A percentile compares a stretch with the other conserved stretches of the same genome.
phyloP scores from a whole-genome alignment of 2,113 vertebrate genomes.

The Corapipo altera region DNA sequence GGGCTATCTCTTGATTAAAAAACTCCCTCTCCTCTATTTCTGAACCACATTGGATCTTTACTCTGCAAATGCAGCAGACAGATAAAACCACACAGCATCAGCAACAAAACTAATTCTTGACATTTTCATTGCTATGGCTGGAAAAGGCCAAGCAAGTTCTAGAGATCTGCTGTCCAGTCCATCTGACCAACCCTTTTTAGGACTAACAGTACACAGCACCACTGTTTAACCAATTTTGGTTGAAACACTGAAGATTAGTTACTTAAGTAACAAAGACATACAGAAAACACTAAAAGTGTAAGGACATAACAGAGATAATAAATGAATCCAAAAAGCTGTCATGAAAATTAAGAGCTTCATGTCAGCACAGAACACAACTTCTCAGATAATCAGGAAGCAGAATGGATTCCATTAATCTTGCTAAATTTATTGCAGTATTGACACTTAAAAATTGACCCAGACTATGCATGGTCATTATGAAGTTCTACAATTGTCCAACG shows the following conservation, averaged over 20 bases:
- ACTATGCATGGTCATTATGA: background rate
- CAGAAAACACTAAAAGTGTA: background rate
- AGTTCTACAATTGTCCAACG: background rate
- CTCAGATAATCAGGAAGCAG: background rate
- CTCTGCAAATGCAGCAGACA: background rate
- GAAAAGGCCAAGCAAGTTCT: background rate
- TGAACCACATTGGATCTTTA: background rate
- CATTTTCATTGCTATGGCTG: background rate
- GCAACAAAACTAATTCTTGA: background rate
- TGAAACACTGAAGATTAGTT: background rate
- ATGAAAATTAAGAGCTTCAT: background rate
- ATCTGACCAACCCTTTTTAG: background rate
- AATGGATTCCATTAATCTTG: background rate
- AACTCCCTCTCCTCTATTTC: background rate
- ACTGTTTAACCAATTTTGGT: background rate
- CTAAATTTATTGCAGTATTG: background rate
- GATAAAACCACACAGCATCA: background rate
- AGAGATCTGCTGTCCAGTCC: background rate
- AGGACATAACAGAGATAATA: background rate
- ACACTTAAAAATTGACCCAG: background rate
- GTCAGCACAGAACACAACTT: background rate
- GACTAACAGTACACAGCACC: background rate
- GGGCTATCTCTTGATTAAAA: background rate
- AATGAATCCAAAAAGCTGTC: background rate
- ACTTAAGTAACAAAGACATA: background rate